A percentile compares a stretch with the other conserved stretches of the same genome.
Evolutionary conservation across 2,113 vertebrate species (phyloP).

Genomic region (Trematocara unimaculatum): DNA sequence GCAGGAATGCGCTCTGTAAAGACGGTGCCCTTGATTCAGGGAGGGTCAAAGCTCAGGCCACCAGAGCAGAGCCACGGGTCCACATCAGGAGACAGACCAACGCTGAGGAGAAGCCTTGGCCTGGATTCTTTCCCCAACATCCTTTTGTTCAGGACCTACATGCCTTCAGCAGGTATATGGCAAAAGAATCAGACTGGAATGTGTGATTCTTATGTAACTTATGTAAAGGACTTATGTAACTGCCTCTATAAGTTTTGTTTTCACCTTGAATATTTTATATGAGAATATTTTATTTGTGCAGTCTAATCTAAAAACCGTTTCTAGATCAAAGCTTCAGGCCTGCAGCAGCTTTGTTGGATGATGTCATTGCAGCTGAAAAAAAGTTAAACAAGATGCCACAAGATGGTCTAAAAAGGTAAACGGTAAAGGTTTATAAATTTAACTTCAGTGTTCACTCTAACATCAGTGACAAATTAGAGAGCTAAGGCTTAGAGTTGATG

Average conservation of each 20-base stretch:
- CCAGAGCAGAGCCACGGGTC: constrained; percentile 25
- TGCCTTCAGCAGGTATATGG: constrained; percentile 72
- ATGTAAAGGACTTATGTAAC: too few relatives aligned
- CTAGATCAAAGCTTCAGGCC: not conserved
- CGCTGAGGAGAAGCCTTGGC: constrained; percentile 76
- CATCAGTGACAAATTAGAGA: not conserved
- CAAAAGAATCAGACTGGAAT: not conserved
- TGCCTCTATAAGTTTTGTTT: too few relatives aligned
- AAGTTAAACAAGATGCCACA: not conserved
- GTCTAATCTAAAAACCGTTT: not conserved
- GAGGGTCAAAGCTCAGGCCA: not conserved
- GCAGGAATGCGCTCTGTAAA: constrained; percentile 34
- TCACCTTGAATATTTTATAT: too few relatives aligned
- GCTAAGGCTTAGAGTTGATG: not conserved
- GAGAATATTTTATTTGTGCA: too few relatives aligned
- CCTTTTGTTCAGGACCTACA: constrained; percentile 74
- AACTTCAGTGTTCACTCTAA: not conserved
- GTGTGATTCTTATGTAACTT: too few relatives aligned
- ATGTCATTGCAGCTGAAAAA: not conserved
- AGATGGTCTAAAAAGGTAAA: constrained; percentile 14
- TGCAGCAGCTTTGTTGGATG: not conserved
- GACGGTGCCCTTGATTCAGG: constrained; percentile 57
- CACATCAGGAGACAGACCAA: constrained; percentile 73
- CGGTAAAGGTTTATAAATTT: not conserved
- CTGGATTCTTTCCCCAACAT: constrained; percentile 78